Conservation (phyloP, 2,797 vertebrate genomes). For the Tamandua tetradactyla region DNA sequence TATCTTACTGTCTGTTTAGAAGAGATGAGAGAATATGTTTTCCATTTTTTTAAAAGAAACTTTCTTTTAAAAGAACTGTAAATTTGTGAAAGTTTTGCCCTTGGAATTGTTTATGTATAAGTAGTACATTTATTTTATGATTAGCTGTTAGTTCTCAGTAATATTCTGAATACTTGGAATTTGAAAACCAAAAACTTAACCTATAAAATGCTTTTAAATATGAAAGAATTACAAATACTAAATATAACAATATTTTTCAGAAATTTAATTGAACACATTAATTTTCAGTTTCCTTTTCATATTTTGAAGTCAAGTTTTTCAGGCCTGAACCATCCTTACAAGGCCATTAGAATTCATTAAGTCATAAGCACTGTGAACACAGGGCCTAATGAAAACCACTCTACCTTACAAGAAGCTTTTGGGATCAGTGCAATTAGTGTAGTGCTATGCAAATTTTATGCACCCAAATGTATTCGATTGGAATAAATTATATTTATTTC, state of each 20-base stretch:
- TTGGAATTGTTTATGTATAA: background rate
- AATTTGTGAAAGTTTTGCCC: background rate
- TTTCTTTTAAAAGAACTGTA: background rate
- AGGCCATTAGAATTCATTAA: background rate
- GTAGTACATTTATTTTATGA: background rate
- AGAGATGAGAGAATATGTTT: background rate
- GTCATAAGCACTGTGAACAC: background rate
- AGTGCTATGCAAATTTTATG: background rate
- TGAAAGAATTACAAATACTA: background rate
- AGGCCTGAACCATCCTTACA: background rate
- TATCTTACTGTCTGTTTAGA: background rate
- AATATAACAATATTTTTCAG: background rate
- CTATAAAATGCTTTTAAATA: background rate
- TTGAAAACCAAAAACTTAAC: background rate
- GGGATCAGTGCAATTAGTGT: background rate
- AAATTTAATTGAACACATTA: background rate
- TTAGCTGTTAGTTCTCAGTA: background rate
- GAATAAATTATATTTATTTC: constrained; percentile 2
- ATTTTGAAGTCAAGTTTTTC: background rate
- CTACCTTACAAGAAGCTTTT: background rate
- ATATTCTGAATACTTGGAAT: background rate
- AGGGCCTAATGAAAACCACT: background rate
- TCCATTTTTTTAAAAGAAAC: background rate
- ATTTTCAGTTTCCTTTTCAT: background rate
- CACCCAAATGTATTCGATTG: background rate